These are phyloP conservation scores for Spilarctia lutea DNA, from an alignment of 2,888 invertebrate species.

Conservation along the genomic window DNA sequence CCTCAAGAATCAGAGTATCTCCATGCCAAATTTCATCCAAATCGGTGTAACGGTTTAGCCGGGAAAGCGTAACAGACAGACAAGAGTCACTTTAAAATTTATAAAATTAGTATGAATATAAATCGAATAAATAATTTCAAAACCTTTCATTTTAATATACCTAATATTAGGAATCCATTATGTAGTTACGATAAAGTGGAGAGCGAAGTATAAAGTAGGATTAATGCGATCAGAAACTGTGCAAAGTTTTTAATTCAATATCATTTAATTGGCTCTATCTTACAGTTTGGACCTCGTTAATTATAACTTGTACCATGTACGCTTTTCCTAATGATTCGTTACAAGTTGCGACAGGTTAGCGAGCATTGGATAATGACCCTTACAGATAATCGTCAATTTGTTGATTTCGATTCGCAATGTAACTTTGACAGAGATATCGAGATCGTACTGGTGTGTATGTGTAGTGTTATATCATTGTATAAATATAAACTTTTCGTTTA, in stretches of 20 bases:
- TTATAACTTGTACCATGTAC: slow-evolving; percentile 52
- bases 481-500: too few species aligned
- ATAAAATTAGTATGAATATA: too few species aligned
- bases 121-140: neutral
- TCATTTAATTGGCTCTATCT: slow-evolving; percentile 57
- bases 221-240: slow-evolving; percentile 25
- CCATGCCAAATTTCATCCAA: too few species aligned
- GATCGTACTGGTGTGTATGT: too few species aligned
- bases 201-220: slow-evolving; percentile 9
- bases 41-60: too few species aligned
- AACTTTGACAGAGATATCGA: neutral
- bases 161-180: neutral
- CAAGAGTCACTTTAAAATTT: too few species aligned
- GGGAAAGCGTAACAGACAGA: too few species aligned
- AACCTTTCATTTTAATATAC: neutral
- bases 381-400: neutral
- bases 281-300: slow-evolving; percentile 61
- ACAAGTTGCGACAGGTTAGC: slow-evolving; percentile 25
- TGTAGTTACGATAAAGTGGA: slow-evolving; percentile 22
- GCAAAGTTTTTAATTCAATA: slow-evolving; percentile 62
- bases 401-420: neutral
- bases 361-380: neutral
- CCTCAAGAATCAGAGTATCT: too few species aligned
- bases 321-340: slow-evolving; percentile 24
- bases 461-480: too few species aligned